Conservation (phyloP, 1,140 invertebrate species). For the Tetraneura akinire region DNA sequence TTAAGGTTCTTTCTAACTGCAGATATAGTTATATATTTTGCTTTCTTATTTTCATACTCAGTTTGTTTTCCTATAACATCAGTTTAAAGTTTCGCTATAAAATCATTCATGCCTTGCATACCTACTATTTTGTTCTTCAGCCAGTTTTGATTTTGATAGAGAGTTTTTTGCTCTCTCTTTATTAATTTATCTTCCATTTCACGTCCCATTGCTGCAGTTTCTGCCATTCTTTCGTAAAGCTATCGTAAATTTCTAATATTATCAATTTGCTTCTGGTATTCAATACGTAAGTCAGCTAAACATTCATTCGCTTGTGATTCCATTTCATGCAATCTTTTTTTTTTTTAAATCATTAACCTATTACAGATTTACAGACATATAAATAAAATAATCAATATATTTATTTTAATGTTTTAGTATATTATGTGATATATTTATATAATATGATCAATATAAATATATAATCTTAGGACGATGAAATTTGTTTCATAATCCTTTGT, state of each 20-base stretch:
- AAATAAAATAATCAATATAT: slow-evolving; percentile 22
- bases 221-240: slow-evolving; percentile 56
- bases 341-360: slow-evolving; percentile 63
- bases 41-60: slow-evolving; percentile 66
- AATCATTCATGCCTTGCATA: slow-evolving; percentile 65
- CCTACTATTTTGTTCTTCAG: slow-evolving; percentile 57
- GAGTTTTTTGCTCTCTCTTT: slow-evolving; percentile 59
- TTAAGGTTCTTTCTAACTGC: slow-evolving; percentile 63
- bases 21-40: slow-evolving; percentile 68
- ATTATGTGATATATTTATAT: too few species aligned
- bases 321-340: slow-evolving; percentile 67
- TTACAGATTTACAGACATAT: slow-evolving; percentile 56
- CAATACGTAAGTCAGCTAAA: slow-evolving; percentile 67
- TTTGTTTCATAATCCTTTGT: too few species aligned
- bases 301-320: slow-evolving; percentile 66
- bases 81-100: slow-evolving; percentile 64
- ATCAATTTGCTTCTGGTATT: slow-evolving; percentile 74
- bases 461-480: too few species aligned
- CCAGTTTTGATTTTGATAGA: slow-evolving; percentile 54
- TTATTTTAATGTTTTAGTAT: too few species aligned
- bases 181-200: slow-evolving; percentile 56
- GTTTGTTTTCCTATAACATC: slow-evolving; percentile 65
- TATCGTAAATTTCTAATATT: slow-evolving; percentile 69
- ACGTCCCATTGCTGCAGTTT: slow-evolving; percentile 54
- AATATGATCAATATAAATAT: too few species aligned